Evolutionary conservation across 2,113 vertebrate species (phyloP).

Genomic region (Fukomys damarensis): DNA sequence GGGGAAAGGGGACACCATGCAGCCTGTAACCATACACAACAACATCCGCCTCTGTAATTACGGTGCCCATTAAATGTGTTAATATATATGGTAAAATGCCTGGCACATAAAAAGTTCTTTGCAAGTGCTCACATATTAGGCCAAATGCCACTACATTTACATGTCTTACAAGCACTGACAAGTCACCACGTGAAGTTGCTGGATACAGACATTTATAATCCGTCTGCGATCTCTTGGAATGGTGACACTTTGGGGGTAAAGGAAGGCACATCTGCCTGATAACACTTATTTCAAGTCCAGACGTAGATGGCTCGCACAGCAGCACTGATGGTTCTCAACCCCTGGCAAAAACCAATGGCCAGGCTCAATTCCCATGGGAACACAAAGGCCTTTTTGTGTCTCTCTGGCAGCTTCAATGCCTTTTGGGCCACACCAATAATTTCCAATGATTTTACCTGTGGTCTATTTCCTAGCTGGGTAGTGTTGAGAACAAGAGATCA

Average conservation of each 20-base stretch:
- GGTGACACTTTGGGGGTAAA: constrained; percentile 10
- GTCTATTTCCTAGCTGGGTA: background rate
- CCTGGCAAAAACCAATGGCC: constrained; percentile 55
- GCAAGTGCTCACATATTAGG: background rate
- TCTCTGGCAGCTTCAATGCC: constrained; percentile 34
- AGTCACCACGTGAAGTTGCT: background rate
- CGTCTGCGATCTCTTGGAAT: background rate
- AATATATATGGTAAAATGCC: background rate
- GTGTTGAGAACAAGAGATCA: background rate
- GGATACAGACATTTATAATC: background rate
- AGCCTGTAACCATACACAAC: background rate
- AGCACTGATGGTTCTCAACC: constrained; percentile 43
- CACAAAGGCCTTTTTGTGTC: constrained; percentile 68
- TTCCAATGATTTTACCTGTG: constrained; percentile 67
- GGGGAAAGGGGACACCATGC: background rate
- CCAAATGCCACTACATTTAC: background rate
- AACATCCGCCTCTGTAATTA: background rate
- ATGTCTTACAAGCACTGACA: constrained; percentile 23
- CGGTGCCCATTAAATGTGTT: background rate
- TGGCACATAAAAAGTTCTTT: background rate
- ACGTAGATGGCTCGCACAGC: constrained; percentile 46
- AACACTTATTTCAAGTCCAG: constrained; percentile 63
- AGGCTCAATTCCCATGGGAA: constrained; percentile 56
- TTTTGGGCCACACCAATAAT: constrained; percentile 53
- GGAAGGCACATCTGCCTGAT: constrained; percentile 27